phyloP scores from a whole-genome alignment of 2,113 vertebrate genomes.

The Charina bottae region DNA sequence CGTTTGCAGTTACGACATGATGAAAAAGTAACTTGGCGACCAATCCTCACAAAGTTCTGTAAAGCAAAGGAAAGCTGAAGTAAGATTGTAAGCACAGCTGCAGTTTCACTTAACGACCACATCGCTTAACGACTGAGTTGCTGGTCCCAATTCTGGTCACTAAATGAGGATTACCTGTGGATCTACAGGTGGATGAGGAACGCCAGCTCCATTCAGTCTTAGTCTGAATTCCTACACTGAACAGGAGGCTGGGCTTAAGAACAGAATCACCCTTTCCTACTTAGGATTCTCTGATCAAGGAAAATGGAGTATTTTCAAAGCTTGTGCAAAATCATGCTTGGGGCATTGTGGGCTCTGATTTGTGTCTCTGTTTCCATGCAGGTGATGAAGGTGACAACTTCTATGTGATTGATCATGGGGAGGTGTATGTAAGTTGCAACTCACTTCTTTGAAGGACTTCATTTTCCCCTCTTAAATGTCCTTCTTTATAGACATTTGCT shows the following conservation, averaged over 20 bases:
- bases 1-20: too few relatives aligned
- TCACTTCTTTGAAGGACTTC: not conserved
- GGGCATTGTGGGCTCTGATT: not conserved
- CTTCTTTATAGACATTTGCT: not conserved
- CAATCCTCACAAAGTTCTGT: too few relatives aligned
- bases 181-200: not conserved
- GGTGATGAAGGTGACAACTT: constrained; percentile 98
- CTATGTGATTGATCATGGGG: constrained; percentile 96
- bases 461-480: not conserved
- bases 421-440: constrained; percentile 90
- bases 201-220: not conserved
- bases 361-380: constrained; percentile 62
- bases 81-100: too few relatives aligned
- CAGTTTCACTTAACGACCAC: too few relatives aligned
- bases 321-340: not conserved
- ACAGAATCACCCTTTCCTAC: not conserved
- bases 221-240: too few relatives aligned
- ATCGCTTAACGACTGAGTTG: too few relatives aligned
- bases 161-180: too few relatives aligned
- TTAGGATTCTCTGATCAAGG: not conserved
- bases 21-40: too few relatives aligned
- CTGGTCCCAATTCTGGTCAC: too few relatives aligned
- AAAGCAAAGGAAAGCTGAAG: too few relatives aligned
- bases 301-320: not conserved
- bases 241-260: too few relatives aligned